These are phyloP conservation scores for Pimephales promelas DNA, from an alignment of 2,113 vertebrate genomes.

Conservation along the genomic window DNA sequence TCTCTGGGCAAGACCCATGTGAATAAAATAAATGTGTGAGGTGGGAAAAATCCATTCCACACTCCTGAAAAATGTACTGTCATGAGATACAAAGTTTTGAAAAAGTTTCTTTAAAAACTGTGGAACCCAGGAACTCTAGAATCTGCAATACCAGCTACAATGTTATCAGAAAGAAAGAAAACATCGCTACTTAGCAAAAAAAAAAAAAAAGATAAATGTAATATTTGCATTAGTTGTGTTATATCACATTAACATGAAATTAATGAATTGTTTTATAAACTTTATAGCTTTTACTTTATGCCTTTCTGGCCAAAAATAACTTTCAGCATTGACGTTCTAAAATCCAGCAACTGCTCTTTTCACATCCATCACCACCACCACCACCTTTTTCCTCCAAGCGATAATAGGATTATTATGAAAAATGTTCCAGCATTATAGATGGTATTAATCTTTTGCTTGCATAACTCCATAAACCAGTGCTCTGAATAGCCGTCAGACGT, in stretches of 20 bases:
- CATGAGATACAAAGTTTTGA: neutral
- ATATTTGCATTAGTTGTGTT: neutral
- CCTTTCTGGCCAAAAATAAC: neutral
- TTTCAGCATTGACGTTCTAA: neutral
- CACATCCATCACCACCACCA: neutral
- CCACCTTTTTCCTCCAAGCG: neutral
- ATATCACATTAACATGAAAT: too few relatives aligned
- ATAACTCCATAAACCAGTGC: neutral
- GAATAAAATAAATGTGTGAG: neutral
- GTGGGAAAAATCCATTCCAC: neutral
- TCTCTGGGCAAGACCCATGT: neutral
- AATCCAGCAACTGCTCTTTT: neutral
- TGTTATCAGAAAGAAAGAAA: neutral
- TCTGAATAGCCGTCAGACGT: too few relatives aligned
- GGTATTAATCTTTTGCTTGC: neutral
- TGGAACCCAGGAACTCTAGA: neutral
- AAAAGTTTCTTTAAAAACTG: neutral
- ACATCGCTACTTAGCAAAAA: neutral
- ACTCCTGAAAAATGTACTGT: neutral
- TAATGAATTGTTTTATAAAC: too few relatives aligned
- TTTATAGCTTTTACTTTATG: too few relatives aligned
- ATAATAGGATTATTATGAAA: constrained; percentile 4
- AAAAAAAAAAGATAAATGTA: neutral
- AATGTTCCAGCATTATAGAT: neutral
- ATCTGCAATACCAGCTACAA: neutral